Base-by-base conservation (phyloP, 1,140 invertebrate genomes). In the Forficula auricularia region DNA sequence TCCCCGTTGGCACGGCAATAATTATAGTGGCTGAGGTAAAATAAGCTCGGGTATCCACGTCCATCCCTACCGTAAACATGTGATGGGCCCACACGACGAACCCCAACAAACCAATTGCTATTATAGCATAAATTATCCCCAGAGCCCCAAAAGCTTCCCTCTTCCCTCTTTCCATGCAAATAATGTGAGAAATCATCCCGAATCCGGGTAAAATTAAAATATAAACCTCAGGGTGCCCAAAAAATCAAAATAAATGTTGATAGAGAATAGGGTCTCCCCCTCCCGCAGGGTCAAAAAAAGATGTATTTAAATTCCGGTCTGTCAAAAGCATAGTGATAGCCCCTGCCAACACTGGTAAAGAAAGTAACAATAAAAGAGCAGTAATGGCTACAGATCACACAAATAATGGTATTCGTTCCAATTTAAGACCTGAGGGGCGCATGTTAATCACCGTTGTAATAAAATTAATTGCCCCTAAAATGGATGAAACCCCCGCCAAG, bases 231-330 rank as follows among this genome's bases (percentile, higher is more conserved):
- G 76, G 75, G 47, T 82, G 77, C 0, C 77, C 75, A 71, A 79
- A 81, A 62, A 82, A 80, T 69, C 74, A 80, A 67, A 82, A 81
- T 66, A 81, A 64, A 59, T 82, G 78, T 70, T 82, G 79, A 51
- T 72, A 82, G 52, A 79, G 48, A 62, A 81, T 67, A 37, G 75
- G 74, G 50, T 80, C 73, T 40, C 75, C 76, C 20, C 75, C 74
- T 44, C 72, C 73, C 10, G 61, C 53, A 19, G 72, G 71, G 45
- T 77, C 68, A 68, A 77, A 79, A 59, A 80, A 78, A 14, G 68
- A 68, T 20, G 75, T 74, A 66, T 75, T 75, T 55, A 79, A 55
- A 60, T 79, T 77, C 55, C 72, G 74, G 62, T 80, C 74, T 14
- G 67, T 68, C 57, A 81, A 58, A 47, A 81, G 48, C 66, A 80